Evolutionary conservation across 2,888 invertebrate species (phyloP).

Genomic region (Odiellus spinosus): DNA sequence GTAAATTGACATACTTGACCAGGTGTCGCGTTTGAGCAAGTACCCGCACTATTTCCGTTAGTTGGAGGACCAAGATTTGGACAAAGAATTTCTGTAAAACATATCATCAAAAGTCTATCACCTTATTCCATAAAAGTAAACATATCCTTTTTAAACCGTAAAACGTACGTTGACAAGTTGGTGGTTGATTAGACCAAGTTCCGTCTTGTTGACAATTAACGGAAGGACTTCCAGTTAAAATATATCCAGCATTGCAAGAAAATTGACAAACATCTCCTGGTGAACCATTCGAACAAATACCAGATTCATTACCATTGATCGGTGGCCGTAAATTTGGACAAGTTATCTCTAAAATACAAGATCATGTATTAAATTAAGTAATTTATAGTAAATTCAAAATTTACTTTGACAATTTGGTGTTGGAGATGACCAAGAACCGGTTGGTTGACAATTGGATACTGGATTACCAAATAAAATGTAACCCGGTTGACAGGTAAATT

Average conservation of each 20-base stretch:
- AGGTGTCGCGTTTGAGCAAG: background rate
- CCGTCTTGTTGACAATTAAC: background rate
- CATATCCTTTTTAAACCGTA: too few species aligned
- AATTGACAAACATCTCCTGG: background rate
- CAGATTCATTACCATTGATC: background rate
- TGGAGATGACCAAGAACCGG: too few species aligned
- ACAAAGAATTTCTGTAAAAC: background rate
- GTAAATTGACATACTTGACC: background rate
- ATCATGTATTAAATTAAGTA: too few species aligned
- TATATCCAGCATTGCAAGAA: background rate
- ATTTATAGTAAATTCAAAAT: background rate
- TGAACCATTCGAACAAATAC: background rate
- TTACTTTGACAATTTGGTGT: background rate
- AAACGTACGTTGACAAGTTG: too few species aligned
- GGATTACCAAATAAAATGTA: too few species aligned
- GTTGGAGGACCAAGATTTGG: background rate
- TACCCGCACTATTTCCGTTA: background rate
- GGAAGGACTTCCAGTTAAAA: background rate
- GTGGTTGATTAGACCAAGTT: too few species aligned
- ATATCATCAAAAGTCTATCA: too few species aligned
- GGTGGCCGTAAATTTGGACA: background rate
- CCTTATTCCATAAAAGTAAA: too few species aligned
- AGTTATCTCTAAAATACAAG: background rate
- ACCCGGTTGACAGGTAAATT: too few species aligned
- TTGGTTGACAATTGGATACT: too few species aligned